Base-by-base conservation (phyloP, 2,888 invertebrate genomes). In the Plusia festucae region DNA sequence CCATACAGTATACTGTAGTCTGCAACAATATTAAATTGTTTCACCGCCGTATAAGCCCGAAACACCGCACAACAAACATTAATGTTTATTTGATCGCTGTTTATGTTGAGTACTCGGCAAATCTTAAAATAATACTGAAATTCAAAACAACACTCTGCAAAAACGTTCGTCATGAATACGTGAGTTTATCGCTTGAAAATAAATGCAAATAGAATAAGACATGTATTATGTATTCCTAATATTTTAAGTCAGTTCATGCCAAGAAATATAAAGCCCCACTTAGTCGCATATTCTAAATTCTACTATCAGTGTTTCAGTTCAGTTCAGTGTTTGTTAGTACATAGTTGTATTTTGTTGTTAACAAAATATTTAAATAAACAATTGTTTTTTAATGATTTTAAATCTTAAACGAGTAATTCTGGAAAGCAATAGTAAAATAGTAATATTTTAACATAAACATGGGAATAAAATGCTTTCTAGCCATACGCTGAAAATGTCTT, bases 11-110 rank as follows among this genome's bases (percentile, higher is more conserved):
- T 40, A 6, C n/a, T n/a, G 40, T 13, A 13, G 3, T n/a, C 4
- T 40, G 40, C n/a, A 40, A 40, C 40, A 40, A 40, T 40, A 40
- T 40, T n/a, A 40, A 40, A 40, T 40, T 40, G 40, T 40, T 40
- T 40, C 4, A 40, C n/a, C 40, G 40, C n/a, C 11, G 34, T 34
- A n/a, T n/a, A 40, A n/a, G 40, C 40, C n/a, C 40, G 40, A 40
- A 40, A 40, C n/a, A 40, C n/a, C 40, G 40, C n/a, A n/a, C n/a
- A 40, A 40, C 40, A 40, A 40, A 40, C 40, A n/a, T 6, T 40
- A 40, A 40, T 40, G 40, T 40, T 40, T 40, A n/a, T 40, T 40
- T n/a, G n/a, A 40, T 40, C n/a, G 40, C 40, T n/a, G 40, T 40
- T n/a, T 34, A 34, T 40, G 40, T 40, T n/a, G 40, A 40, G 15